A percentile compares a stretch with the other conserved stretches of the same genome.
phyloP scores from a whole-genome alignment of 2,113 vertebrate species.

The Odocoileus virginianus region DNA sequence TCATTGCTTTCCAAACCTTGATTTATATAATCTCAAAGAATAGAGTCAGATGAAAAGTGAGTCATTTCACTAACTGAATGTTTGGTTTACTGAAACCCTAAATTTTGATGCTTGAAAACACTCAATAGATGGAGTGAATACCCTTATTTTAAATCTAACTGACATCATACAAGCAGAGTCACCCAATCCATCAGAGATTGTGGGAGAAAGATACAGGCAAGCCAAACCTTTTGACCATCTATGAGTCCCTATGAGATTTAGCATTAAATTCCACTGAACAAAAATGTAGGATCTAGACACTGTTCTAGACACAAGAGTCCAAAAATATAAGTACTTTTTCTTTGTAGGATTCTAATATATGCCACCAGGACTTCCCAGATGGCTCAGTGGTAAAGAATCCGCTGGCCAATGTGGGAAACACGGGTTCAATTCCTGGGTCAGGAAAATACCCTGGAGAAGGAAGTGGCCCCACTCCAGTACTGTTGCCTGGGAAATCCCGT shows the following conservation, averaged over 20 bases:
- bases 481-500: neutral
- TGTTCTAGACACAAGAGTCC: neutral
- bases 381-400: neutral
- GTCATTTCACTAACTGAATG: neutral
- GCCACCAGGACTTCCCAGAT: neutral
- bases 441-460: neutral
- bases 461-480: neutral
- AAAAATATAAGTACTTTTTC: neutral
- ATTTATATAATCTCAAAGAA: neutral
- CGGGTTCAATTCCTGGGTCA: neutral
- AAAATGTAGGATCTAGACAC: neutral
- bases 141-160: neutral
- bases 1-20: neutral
- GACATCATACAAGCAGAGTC: neutral
- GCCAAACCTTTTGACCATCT: neutral
- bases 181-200: neutral
- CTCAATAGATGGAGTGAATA: neutral
- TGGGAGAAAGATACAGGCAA: neutral
- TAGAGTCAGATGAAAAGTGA: neutral
- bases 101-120: neutral
- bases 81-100: neutral
- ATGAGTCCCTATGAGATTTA: neutral
- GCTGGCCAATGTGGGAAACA: neutral
- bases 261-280: neutral
- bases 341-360: neutral